Evolutionary conservation across 2,113 vertebrate species (phyloP).

Genomic region (Salminus brasiliensis): DNA sequence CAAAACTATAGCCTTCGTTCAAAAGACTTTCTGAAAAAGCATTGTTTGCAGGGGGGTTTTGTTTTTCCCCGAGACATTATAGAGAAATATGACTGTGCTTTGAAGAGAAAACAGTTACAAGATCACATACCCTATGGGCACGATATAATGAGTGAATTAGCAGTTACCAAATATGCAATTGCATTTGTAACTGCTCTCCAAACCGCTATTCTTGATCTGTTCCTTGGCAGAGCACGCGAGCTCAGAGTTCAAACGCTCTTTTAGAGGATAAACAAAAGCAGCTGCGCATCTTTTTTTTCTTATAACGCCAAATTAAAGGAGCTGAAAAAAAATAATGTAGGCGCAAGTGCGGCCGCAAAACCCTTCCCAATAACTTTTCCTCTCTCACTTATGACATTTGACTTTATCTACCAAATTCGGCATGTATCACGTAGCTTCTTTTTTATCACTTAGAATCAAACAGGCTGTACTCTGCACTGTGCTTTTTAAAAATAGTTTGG

Average conservation of each 20-base stretch:
- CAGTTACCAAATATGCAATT: not conserved
- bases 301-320: not conserved
- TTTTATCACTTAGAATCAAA: too few species aligned
- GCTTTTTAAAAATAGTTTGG: too few species aligned
- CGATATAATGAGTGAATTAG: conserved; percentile 46
- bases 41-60: not conserved
- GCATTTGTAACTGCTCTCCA: conserved; percentile 26
- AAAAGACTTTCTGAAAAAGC: not conserved
- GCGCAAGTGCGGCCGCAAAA: not conserved
- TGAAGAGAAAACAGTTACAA: conserved; percentile 17
- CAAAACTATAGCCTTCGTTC: not conserved
- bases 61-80: conserved; percentile 17
- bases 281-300: not conserved
- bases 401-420: too few species aligned
- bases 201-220: conserved; percentile 5
- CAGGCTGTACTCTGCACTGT: too few species aligned
- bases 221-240: not conserved
- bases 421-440: too few species aligned
- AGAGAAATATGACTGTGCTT: conserved; percentile 14
- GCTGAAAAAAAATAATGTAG: not conserved
- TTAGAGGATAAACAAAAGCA: conserved; percentile 12
- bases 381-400: too few species aligned
- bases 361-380: not conserved
- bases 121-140: conserved; percentile 36
- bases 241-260: conserved; percentile 13